These are phyloP conservation scores for Elegia similella DNA, from an alignment of 2,888 invertebrate species.

Conservation along the genomic window DNA sequence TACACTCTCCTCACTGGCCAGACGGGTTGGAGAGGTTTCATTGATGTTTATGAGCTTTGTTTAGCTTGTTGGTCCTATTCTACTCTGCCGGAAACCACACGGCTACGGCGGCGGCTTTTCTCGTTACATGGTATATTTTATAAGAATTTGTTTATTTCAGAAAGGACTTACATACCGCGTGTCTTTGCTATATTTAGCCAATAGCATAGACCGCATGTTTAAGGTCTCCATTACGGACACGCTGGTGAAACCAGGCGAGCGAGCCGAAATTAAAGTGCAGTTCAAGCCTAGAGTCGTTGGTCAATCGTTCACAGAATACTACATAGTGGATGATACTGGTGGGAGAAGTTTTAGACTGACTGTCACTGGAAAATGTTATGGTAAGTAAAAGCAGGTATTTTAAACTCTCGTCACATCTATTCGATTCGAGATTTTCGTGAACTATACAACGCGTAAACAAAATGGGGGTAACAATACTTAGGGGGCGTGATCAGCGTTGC, in stretches of 20 bases:
- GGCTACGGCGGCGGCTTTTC: too few relatives aligned
- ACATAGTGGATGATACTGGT: conserved; percentile 57
- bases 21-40: too few relatives aligned
- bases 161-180: conserved; percentile 52
- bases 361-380: conserved; percentile 62
- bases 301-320: conserved; percentile 70
- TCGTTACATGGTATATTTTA: too few relatives aligned
- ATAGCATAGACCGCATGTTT: conserved; percentile 66
- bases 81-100: too few relatives aligned
- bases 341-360: conserved; percentile 58
- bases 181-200: conserved; percentile 56
- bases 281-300: conserved; percentile 60
- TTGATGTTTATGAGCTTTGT: too few relatives aligned
- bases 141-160: conserved; percentile 42
- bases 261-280: conserved; percentile 46
- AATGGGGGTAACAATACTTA: too few relatives aligned
- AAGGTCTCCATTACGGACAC: conserved; percentile 51
- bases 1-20: too few relatives aligned
- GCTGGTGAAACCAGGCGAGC: conserved; percentile 48
- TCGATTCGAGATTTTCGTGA: too few relatives aligned
- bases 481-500: too few relatives aligned
- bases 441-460: too few relatives aligned
- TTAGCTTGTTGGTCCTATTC: too few relatives aligned
- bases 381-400: conserved; percentile 50
- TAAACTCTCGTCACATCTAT: too few relatives aligned